Evolutionary conservation across 2,797 vertebrate genomes (phyloP), one percentile per base, ranked within the genome.

Genomic region (Macrochelys suwanniensis): DNA sequence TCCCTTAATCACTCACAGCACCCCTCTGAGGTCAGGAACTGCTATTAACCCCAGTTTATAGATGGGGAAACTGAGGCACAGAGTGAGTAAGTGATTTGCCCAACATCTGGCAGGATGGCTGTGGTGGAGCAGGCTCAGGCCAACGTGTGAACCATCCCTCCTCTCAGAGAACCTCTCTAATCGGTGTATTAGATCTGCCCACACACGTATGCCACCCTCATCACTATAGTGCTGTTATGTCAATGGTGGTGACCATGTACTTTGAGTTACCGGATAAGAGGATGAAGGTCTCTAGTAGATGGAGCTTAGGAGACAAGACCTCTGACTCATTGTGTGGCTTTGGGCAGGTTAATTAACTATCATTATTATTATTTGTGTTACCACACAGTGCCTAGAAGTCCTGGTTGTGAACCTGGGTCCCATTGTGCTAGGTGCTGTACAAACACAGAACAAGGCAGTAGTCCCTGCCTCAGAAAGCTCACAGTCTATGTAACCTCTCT

Each of bases 31-130:
- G 9, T 68, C 65, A 37, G 33, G 54, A 93, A 82, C 28, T 56
- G 51, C 81, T 61, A 17, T 13, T 26, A 42, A 0, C 11, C 3
- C 4, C 0, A 0, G 4, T 25, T 50, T 51, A 50, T 28, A 50
- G 31, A 11, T 19, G 3, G 37, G 11, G 49, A 82, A 89, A 23
- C 9, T 74, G 85, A 77, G 80, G 3, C 11, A 74, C 16, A 5
- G 33, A 57, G n/a, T 50, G 31, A 1, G 37, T 33, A 50, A 8
- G 6, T 26, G 83, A 80, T 37, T 26, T 59, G 68, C 51, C 42
- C 6, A 2, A 7, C 47, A 23, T 74, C 56, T 85, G 31, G 0
- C 11, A 2, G 17, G 11, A 10, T 59, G 56, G 53, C n/a, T 0
- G 7, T 56, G 65, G 56, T 53, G 88, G 77, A 84, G 45, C 59